These are phyloP conservation scores for Lamellibrachia satsuma DNA, from an alignment of 2,888 invertebrate species.

Conservation along the genomic window DNA sequence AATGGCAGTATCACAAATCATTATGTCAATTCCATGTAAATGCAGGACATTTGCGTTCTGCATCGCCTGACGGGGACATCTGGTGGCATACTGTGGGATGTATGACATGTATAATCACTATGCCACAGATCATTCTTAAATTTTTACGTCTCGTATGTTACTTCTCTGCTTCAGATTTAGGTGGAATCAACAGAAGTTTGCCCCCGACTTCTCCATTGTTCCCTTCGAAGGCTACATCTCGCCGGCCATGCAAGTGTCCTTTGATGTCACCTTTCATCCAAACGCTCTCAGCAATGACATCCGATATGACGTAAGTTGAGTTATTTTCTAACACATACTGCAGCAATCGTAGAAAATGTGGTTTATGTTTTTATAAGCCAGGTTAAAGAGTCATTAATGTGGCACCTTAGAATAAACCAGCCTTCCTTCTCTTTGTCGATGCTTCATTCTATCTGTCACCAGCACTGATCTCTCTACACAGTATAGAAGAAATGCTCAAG, in stretches of 20 bases:
- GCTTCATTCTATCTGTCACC: no score
- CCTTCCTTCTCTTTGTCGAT: no score
- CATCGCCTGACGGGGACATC: no score
- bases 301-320: conserved; percentile 60
- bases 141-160: neutral
- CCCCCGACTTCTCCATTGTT: conserved; percentile 71
- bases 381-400: no score
- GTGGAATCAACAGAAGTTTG: conserved; percentile 68
- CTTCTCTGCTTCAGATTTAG: conserved; percentile 64
- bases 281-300: conserved; percentile 61
- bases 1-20: no score
- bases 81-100: no score
- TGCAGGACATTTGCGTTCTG: no score
- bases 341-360: neutral
- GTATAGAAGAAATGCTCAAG: no score
- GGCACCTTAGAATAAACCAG: no score
- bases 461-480: no score
- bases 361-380: no score
- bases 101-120: neutral
- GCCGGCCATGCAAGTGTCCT: conserved; percentile 73
- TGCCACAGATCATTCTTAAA: neutral
- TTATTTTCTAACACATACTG: neutral
- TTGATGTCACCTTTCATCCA: conserved; percentile 74
- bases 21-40: no score
- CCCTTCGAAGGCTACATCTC: conserved; percentile 75